Percentiles rank a stretch among this genome's conserved stretches.
Evolutionary conservation across 2,888 invertebrate species (phyloP).

Genomic region (Clivina fossor): DNA sequence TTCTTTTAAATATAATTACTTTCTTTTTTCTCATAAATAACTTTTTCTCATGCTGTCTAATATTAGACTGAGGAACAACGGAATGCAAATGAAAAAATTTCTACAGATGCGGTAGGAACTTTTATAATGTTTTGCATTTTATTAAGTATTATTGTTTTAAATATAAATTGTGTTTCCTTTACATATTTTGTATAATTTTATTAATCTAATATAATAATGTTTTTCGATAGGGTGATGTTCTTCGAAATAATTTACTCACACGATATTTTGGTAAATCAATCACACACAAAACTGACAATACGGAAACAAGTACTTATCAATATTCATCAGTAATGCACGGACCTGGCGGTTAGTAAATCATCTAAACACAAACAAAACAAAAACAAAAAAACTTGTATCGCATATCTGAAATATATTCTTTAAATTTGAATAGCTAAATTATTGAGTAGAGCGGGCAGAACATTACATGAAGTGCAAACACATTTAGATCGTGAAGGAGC

Average conservation of each 20-base stretch:
- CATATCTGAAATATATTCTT: not conserved
- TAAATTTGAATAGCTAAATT: conserved; percentile 66
- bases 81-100: conserved; percentile 13
- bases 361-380: conserved; percentile 6
- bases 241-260: conserved; percentile 70
- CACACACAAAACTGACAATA: conserved; percentile 56
- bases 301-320: conserved; percentile 55
- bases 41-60: conserved; percentile 25
- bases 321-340: conserved; percentile 71
- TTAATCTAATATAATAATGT: conserved; percentile 3
- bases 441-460: conserved; percentile 83
- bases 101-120: conserved; percentile 24
- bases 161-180: conserved; percentile 7
- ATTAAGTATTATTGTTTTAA: no score
- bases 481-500: conserved; percentile 95
- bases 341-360: conserved; percentile 67
- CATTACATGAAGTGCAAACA: conserved; percentile 90
- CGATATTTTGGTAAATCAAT: conserved; percentile 77
- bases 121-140: no score
- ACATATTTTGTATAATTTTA: conserved; percentile 12
- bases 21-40: no score
- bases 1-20: no score
- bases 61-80: conserved; percentile 30
- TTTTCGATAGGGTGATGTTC: conserved; percentile 68
- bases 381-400: conserved; percentile 3